A percentile compares a stretch with the other conserved stretches of the same genome.
phyloP scores from a whole-genome alignment of 2,797 vertebrate genomes.

The Nannoperca obscura region DNA sequence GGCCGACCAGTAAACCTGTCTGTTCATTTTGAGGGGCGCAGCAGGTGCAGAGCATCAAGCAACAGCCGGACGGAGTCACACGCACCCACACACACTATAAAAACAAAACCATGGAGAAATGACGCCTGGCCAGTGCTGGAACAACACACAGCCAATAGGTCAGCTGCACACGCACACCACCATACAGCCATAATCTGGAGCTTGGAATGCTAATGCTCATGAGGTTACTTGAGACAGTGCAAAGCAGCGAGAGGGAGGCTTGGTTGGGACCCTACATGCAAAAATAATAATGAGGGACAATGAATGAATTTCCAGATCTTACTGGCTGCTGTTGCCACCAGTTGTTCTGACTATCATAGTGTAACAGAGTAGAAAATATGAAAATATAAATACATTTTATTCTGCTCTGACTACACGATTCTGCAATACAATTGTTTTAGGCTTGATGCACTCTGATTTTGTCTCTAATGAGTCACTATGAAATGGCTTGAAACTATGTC shows the following conservation, averaged over 20 bases:
- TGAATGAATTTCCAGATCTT: background rate
- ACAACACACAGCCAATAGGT: constrained; percentile 52
- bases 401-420: background rate
- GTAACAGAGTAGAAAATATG: background rate
- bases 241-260: constrained; percentile 37
- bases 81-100: constrained; percentile 35
- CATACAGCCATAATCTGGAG: constrained; percentile 65
- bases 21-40: constrained; percentile 55
- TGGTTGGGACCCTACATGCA: constrained; percentile 16
- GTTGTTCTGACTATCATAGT: background rate
- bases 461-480: background rate
- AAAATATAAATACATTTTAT: background rate
- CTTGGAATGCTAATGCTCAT: constrained; percentile 65
- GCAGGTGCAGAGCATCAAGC: constrained; percentile 71
- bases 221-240: constrained; percentile 68
- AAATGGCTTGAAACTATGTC: background rate
- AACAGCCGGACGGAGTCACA: constrained; percentile 44
- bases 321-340: background rate
- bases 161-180: constrained; percentile 62
- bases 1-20: constrained; percentile 68
- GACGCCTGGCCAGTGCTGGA: constrained; percentile 47
- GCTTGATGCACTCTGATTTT: background rate
- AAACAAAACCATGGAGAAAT: constrained; percentile 67
- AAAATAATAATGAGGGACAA: background rate
- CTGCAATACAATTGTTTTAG: background rate